Conservation (phyloP, 2,797 vertebrate species). For the Pseudocheirus occidentalis region DNA sequence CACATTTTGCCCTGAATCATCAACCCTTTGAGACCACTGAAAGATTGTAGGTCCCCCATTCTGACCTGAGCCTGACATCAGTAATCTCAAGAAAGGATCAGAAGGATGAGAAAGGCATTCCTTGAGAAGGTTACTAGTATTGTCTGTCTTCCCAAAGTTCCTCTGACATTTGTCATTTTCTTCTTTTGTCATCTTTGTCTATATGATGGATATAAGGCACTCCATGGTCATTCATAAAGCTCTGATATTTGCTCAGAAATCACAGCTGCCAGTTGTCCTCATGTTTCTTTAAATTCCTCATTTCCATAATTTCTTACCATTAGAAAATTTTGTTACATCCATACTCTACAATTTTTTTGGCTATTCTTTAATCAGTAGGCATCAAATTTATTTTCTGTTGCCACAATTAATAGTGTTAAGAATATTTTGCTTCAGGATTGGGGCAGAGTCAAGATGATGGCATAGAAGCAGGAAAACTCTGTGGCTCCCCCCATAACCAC, state of each 20-base stretch:
- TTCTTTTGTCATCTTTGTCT: neutral
- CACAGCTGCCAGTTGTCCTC: neutral
- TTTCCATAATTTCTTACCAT: neutral
- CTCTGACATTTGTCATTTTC: neutral
- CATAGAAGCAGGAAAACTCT: no score
- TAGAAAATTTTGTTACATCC: neutral
- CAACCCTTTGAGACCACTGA: neutral
- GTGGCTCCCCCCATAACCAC: no score
- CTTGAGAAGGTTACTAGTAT: neutral
- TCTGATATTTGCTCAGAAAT: neutral
- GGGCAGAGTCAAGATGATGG: no score
- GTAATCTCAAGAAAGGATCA: neutral
- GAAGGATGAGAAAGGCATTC: neutral
- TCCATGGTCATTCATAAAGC: neutral
- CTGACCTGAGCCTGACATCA: neutral
- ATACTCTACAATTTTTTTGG: neutral
- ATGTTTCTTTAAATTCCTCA: neutral
- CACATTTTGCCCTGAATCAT: neutral
- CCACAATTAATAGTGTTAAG: neutral
- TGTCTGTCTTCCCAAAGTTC: neutral
- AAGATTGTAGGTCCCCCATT: neutral
- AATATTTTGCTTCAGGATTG: neutral
- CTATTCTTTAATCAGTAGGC: neutral
- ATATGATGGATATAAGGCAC: neutral
- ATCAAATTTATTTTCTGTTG: neutral